A percentile compares a stretch with the other conserved stretches of the same genome.
These are phyloP conservation scores for Ptyas mucosa DNA, from an alignment of 2,113 vertebrate genomes.

Conservation along the genomic window DNA sequence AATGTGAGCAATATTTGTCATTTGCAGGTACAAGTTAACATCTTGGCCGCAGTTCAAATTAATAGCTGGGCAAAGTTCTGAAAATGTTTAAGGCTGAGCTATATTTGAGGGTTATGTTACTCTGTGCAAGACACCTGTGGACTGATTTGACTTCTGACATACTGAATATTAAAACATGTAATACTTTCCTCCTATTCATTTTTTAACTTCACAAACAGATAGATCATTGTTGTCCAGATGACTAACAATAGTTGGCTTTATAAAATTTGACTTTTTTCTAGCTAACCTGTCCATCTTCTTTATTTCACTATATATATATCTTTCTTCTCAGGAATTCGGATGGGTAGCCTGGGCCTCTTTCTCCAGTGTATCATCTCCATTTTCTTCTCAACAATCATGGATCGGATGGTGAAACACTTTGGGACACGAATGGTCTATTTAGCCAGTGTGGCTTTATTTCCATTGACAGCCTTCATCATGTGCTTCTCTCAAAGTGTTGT, in stretches of 20 bases:
- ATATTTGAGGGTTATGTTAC: background rate
- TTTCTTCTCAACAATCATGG: slow-evolving; percentile 81
- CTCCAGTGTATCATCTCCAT: slow-evolving; percentile 82
- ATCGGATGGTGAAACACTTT: slow-evolving; percentile 75
- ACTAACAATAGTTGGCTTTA: background rate
- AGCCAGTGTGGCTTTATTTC: slow-evolving; percentile 77
- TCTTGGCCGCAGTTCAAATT: background rate
- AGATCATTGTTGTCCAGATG: background rate
- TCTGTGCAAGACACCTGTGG: background rate
- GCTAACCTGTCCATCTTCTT: background rate
- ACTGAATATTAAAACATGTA: background rate
- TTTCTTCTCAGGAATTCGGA: slow-evolving; percentile 73
- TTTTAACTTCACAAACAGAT: background rate
- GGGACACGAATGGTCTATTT: slow-evolving; percentile 75
- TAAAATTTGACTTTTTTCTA: background rate
- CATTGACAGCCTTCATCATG: slow-evolving; percentile 71
- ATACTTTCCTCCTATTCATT: background rate
- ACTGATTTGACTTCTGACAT: background rate
- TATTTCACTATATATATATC: background rate
- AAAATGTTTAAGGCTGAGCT: background rate
- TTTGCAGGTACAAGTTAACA: background rate
- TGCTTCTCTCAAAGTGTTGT: slow-evolving; percentile 75
- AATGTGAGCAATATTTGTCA: background rate
- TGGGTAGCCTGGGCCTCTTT: slow-evolving; percentile 87
- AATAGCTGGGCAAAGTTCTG: background rate